These are phyloP conservation scores for Myopa testacea DNA, from an alignment of 2,888 invertebrate genomes.

Conservation along the genomic window DNA sequence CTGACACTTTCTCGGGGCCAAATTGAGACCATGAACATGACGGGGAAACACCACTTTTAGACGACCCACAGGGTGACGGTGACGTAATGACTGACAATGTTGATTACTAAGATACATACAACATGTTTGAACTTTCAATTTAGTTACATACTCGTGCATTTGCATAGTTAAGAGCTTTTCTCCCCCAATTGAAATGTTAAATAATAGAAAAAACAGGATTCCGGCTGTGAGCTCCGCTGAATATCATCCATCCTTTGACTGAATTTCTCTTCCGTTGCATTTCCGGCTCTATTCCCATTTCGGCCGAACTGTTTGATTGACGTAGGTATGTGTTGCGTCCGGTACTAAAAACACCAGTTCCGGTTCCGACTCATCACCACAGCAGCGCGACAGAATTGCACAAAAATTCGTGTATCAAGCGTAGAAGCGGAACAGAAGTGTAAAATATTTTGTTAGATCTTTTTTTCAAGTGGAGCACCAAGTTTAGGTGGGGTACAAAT, in stretches of 20 bases:
- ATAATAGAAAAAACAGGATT: too few relatives aligned
- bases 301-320: slow-evolving; percentile 27
- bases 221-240: too few relatives aligned
- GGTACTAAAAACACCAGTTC: slow-evolving; percentile 5
- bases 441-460: background rate
- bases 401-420: background rate
- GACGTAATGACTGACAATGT: too few relatives aligned
- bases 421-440: background rate
- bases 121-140: too few relatives aligned
- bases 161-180: too few relatives aligned
- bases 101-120: too few relatives aligned
- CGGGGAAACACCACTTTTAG: too few relatives aligned
- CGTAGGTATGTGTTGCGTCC: slow-evolving; percentile 26
- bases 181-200: too few relatives aligned
- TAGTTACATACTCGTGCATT: too few relatives aligned
- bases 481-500: slow-evolving; percentile 18
- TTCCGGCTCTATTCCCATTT: background rate
- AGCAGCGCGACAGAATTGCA: background rate
- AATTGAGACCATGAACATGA: too few relatives aligned
- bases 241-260: background rate
- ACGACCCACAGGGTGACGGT: too few relatives aligned
- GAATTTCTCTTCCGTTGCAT: background rate
- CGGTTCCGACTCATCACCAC: slow-evolving; percentile 27
- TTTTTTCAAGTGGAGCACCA: background rate
- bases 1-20: too few relatives aligned